Evolutionary conservation across 1,140 invertebrate genomes (phyloP), one percentile per base, ranked within the genome.

Genomic region (Ptiloglossa arizonensis): DNA sequence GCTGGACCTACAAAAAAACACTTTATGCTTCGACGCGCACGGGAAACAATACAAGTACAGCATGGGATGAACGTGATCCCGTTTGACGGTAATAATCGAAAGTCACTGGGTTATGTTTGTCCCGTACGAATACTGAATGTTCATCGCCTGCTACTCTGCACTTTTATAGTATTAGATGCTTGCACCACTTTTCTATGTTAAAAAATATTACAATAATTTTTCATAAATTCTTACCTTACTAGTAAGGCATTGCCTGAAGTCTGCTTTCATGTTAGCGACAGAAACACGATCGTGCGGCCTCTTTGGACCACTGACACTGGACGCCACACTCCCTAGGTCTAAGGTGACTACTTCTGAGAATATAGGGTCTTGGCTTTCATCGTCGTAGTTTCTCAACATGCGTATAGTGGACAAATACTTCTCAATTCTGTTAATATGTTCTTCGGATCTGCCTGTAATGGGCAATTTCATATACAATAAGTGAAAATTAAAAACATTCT

Each of bases 301-400:
- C 91, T 99, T 99, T 0, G 99, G 98, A 11, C 99, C 99, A 84
- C 97, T 98, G 0, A 99, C 96, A 68, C 97, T 99, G 3, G 98
- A 97, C 13, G 97, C 97, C 1, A 99, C 97, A 0, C 96, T 97
- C 0, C 92, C 91, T 41, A 99, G 93, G 90, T 99, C 98, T 68
- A 99, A 91, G 75, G 97, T 97, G 11, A 98, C 96, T 48, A 95
- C 95, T 94, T 97, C 93, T 22, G 97, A 97, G 91, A 97, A 99
- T 9, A 96, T 91, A 2, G 98, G 98, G 91, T 99, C 97, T 89
- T 98, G 94, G 2, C 90, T 91, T 11, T 93, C 87, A 86, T 98
- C 94, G 9, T 93, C 93, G 90, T 97, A 99, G 92, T 99, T 94
- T 64, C 98, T 92, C 81, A 98, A 95, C 94, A 99, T 96, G 60